These are phyloP conservation scores for Phoenicopterus ruber DNA, from an alignment of 2,113 vertebrate genomes.

Conservation along the genomic window DNA sequence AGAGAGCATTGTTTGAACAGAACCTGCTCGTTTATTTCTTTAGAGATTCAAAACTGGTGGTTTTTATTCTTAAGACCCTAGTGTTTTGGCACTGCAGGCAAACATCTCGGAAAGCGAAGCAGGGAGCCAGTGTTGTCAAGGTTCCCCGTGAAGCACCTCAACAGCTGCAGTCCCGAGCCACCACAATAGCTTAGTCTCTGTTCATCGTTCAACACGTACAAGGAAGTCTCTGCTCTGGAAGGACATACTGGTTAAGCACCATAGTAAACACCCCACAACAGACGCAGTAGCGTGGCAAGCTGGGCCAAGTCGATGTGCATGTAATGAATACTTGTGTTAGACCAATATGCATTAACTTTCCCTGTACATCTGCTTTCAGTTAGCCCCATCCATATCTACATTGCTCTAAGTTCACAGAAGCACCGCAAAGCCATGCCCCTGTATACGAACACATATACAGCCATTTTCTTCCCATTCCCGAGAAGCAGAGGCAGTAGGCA, in stretches of 20 bases:
- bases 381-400: not conserved
- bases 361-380: not conserved
- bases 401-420: not conserved
- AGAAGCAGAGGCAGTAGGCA: not conserved
- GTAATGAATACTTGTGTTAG: not conserved
- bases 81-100: not conserved
- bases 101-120: not conserved
- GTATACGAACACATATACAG: not conserved
- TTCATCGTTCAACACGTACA: fast-evolving
- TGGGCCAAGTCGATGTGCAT: not conserved
- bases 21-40: not conserved
- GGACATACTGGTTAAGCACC: not conserved
- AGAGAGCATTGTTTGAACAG: not conserved
- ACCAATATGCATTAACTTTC: not conserved
- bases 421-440: not conserved
- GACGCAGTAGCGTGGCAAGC: not conserved
- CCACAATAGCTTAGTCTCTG: not conserved
- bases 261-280: not conserved
- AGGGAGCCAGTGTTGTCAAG: not conserved
- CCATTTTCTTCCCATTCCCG: not conserved
- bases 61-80: not conserved
- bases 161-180: not conserved
- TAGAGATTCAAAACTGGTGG: not conserved
- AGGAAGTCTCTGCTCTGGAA: not conserved
- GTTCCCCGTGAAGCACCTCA: not conserved